These are phyloP conservation scores for Ceratosolen fusciceps DNA, from an alignment of 1,140 invertebrate genomes.

Conservation along the genomic window DNA sequence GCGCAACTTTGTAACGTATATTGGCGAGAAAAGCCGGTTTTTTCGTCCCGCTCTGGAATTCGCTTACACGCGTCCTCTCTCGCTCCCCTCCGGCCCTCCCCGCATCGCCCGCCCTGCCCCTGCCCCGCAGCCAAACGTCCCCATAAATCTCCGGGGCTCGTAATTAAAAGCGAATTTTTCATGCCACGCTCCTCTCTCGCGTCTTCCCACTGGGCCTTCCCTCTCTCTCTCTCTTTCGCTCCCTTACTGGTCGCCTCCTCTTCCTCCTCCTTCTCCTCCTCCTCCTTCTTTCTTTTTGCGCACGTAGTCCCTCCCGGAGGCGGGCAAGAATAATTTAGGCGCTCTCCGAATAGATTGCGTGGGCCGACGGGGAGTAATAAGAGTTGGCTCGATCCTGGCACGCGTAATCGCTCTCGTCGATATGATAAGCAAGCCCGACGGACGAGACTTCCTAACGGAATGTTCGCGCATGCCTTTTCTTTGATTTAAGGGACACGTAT, in stretches of 20 bases:
- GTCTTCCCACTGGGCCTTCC: slow-evolving; percentile 41
- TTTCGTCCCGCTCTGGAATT: slow-evolving; percentile 31
- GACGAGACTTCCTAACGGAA: neutral
- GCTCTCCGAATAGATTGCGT: neutral
- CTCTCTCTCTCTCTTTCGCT: neutral
- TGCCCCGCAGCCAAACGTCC: no score
- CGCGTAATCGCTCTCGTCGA: slow-evolving; percentile 27
- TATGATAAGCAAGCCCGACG: slow-evolving; percentile 5
- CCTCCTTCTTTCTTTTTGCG: neutral
- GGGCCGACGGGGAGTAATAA: slow-evolving; percentile 18
- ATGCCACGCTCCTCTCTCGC: slow-evolving; percentile 5
- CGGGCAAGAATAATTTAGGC: slow-evolving; percentile 34
- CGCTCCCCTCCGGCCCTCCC: neutral
- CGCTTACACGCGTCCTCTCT: slow-evolving; percentile 32
- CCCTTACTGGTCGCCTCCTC: neutral
- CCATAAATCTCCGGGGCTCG: slow-evolving; percentile 40
- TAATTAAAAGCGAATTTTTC: slow-evolving; percentile 53
- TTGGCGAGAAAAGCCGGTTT: slow-evolving; percentile 29
- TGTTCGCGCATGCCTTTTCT: neutral
- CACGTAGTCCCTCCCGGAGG: no score
- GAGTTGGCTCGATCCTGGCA: neutral
- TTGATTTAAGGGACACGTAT: no score
- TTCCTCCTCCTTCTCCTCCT: slow-evolving; percentile 34
- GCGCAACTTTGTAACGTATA: slow-evolving; percentile 31
- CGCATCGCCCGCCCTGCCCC: slow-evolving; percentile 2